A percentile compares a stretch with the other conserved stretches of the same genome.
These are phyloP conservation scores for Steinernema scapterisci DNA, from an alignment of 2,888 invertebrate species.

Conservation along the genomic window DNA sequence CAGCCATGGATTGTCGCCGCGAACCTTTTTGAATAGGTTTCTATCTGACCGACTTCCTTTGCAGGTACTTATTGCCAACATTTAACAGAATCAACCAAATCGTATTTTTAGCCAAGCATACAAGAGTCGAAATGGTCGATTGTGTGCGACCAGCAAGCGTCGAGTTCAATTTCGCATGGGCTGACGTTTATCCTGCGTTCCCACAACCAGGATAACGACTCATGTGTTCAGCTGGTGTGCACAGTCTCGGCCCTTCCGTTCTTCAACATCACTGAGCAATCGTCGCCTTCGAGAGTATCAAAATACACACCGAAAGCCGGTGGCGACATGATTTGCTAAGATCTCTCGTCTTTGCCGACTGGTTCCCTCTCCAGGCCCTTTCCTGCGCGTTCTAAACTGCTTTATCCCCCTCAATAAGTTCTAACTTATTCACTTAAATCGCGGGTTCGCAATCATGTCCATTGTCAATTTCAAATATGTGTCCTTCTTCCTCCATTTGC, in stretches of 20 bases:
- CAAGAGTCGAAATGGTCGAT: slow-evolving; percentile 88
- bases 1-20: slow-evolving; percentile 88
- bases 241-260: slow-evolving; percentile 85
- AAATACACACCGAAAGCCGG: not conserved
- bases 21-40: slow-evolving; percentile 92
- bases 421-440: not conserved
- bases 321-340: not conserved
- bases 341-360: slow-evolving; percentile 6
- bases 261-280: slow-evolving; percentile 89
- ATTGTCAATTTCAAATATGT: not conserved
- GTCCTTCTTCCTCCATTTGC: not conserved
- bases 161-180: slow-evolving; percentile 82
- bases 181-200: slow-evolving; percentile 84
- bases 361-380: not conserved
- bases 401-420: not conserved
- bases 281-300: slow-evolving; percentile 14
- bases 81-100: not conserved
- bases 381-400: not conserved
- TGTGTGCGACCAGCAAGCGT: slow-evolving; percentile 87
- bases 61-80: slow-evolving; percentile 21
- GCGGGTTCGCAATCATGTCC: slow-evolving; percentile 13
- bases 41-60: slow-evolving; percentile 70
- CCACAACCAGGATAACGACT: slow-evolving; percentile 72
- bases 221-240: slow-evolving; percentile 88
- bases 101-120: slow-evolving; percentile 32